Percentiles rank a stretch among this genome's conserved stretches.
Conservation (phyloP, 2,888 invertebrate genomes). For the Camptogramma bilineatum region DNA sequence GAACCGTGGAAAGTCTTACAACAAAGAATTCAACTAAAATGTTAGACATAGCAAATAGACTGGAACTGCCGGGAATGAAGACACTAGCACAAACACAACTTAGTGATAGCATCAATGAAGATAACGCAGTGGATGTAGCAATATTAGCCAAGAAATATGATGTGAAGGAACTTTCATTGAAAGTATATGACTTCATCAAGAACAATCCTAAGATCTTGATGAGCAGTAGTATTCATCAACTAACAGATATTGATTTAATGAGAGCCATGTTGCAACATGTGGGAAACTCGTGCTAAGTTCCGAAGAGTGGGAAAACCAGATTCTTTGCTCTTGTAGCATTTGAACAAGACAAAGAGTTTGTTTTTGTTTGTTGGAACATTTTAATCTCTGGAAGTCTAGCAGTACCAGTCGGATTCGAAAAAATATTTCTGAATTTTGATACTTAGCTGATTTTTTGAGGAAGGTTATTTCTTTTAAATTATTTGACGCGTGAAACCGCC, state of each 20-base stretch:
- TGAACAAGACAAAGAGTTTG: no score
- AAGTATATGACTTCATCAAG: slow-evolving; percentile 65
- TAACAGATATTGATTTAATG: slow-evolving; percentile 66
- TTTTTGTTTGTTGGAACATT: no score
- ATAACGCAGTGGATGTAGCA: slow-evolving; percentile 70
- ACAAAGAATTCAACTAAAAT: slow-evolving; percentile 5
- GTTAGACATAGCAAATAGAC: slow-evolving; percentile 14
- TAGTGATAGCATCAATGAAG: slow-evolving; percentile 57
- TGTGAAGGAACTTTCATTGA: slow-evolving; percentile 55
- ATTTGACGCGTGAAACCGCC: no score
- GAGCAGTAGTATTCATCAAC: slow-evolving; percentile 64
- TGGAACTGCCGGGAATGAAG: slow-evolving; percentile 61
- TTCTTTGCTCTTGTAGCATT: no score
- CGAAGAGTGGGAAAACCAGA: not conserved
- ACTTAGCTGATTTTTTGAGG: no score
- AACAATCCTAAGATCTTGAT: slow-evolving; percentile 62
- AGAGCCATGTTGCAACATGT: slow-evolving; percentile 47
- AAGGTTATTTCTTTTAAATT: no score
- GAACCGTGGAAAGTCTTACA: slow-evolving; percentile 60
- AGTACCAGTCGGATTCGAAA: no score
- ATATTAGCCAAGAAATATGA: slow-evolving; percentile 66
- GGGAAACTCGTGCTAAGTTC: slow-evolving; percentile 1
- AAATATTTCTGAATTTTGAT: no score
- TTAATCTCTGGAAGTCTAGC: no score
- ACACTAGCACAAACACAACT: slow-evolving; percentile 58